Evolutionary conservation across 2,797 vertebrate species (phyloP).

Genomic region (Sebastolobus alascanus): DNA sequence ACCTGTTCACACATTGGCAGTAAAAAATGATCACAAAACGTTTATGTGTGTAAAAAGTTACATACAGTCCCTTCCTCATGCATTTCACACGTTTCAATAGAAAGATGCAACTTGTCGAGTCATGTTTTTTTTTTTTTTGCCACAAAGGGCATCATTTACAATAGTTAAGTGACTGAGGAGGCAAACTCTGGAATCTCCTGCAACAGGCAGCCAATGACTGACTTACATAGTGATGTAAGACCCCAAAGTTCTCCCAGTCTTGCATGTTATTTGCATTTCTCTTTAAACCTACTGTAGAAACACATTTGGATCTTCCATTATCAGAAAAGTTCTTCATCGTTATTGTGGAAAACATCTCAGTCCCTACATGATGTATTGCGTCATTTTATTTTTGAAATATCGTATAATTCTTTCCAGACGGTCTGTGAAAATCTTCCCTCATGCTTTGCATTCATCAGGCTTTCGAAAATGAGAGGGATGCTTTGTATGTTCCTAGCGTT

Average conservation of each 20-base stretch:
- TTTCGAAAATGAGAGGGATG: neutral
- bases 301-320: neutral
- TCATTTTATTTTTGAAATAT: slow-evolving; percentile 24
- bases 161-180: neutral
- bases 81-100: neutral
- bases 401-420: slow-evolving; percentile 18
- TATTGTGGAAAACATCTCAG: neutral
- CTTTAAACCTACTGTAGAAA: neutral
- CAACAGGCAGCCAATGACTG: too few species aligned
- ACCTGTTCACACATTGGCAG: too few species aligned
- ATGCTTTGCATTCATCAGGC: slow-evolving; percentile 16
- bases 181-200: too few species aligned
- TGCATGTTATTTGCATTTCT: neutral
- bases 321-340: neutral
- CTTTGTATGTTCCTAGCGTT: slow-evolving; percentile 4
- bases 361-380: neutral
- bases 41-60: too few species aligned
- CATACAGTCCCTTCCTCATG: too few species aligned
- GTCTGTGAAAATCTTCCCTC: slow-evolving; percentile 25
- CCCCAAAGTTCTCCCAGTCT: neutral
- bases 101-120: neutral
- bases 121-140: neutral
- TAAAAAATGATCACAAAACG: too few species aligned
- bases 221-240: too few species aligned
- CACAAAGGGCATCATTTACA: neutral